phyloP scores from a whole-genome alignment of 2,113 vertebrate genomes.

The Brachyhypopomus occidentalis region DNA sequence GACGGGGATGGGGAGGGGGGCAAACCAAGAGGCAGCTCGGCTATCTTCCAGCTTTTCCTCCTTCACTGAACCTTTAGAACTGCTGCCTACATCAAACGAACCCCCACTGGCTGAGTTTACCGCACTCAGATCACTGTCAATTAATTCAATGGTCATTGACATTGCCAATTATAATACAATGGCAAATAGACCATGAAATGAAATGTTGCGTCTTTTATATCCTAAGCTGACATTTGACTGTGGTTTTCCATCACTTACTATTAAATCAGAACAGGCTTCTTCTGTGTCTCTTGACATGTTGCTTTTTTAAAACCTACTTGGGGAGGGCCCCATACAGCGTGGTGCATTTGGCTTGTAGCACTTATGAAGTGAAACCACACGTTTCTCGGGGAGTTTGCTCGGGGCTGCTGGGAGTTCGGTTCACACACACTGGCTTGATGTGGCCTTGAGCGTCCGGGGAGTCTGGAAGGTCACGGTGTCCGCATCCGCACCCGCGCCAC shows the following conservation, averaged over 20 bases:
- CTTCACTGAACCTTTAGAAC: conserved; percentile 57
- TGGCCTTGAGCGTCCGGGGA: background rate
- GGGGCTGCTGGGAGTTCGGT: background rate
- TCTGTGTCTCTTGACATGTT: conserved; percentile 1
- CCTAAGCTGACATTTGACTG: conserved; percentile 39
- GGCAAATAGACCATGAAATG: conserved; percentile 59
- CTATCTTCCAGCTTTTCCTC: conserved; percentile 62
- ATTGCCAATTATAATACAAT: conserved; percentile 59
- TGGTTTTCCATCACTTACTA: conserved; percentile 26
- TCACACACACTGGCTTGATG: conserved; percentile 27
- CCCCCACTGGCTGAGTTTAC: conserved; percentile 58
- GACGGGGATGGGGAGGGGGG: background rate
- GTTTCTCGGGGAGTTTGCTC: conserved; percentile 31
- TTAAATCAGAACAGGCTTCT: conserved; percentile 22
- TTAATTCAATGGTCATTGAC: conserved; percentile 65
- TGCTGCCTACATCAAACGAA: conserved; percentile 63
- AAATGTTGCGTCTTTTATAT: conserved; percentile 11
- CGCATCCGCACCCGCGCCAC: too few species aligned
- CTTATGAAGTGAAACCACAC: conserved; percentile 12
- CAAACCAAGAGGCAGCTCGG: conserved; percentile 8
- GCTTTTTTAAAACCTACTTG: conserved; percentile 20
- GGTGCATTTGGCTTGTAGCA: conserved; percentile 26
- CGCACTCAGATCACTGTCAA: conserved; percentile 61
- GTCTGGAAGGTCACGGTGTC: background rate
- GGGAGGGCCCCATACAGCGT: background rate